A percentile compares a stretch with the other conserved stretches of the same genome.
phyloP scores from a whole-genome alignment of 1,140 invertebrate species.

The Zaprionus ornatus region DNA sequence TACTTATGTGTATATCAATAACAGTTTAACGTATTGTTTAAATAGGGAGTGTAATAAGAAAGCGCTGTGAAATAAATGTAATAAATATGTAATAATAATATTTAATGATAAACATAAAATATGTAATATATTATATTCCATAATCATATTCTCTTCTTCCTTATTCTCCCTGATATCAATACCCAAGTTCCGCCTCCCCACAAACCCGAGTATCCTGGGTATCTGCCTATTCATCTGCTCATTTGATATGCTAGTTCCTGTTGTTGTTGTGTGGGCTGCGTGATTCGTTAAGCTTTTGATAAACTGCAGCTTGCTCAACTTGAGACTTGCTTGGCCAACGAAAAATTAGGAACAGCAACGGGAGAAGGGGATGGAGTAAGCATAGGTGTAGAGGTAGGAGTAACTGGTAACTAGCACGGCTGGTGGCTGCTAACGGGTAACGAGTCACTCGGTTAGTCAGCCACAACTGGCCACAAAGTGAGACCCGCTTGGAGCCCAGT shows the following conservation, averaged over 20 bases:
- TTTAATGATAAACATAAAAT: too few relatives aligned
- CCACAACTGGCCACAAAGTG: background rate
- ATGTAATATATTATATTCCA: too few relatives aligned
- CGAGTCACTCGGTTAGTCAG: background rate
- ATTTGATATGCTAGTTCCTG: constrained; percentile 23
- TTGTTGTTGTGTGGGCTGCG: constrained; percentile 10
- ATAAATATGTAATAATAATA: too few relatives aligned
- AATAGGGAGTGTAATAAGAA: too few relatives aligned
- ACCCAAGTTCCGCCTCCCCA: too few relatives aligned
- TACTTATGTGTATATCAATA: too few relatives aligned
- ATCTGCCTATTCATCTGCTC: constrained; percentile 26
- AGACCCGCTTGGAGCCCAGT: background rate
- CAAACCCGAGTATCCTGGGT: constrained; percentile 5
- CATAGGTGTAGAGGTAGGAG: background rate
- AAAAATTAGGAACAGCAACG: constrained; percentile 8
- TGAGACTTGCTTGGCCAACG: constrained; percentile 12
- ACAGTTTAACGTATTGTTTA: too few relatives aligned
- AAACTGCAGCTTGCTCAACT: constrained; percentile 54
- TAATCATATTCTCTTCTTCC: too few relatives aligned
- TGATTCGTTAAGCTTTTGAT: constrained; percentile 71
- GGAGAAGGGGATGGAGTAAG: background rate
- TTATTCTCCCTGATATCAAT: too few relatives aligned
- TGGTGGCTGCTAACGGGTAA: background rate
- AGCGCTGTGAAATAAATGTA: too few relatives aligned
- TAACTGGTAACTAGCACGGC: background rate